These are phyloP conservation scores for Umimayanthus kanabou DNA, from an alignment of 92 coral and sea anemone genomes.

Conservation along the genomic window DNA sequence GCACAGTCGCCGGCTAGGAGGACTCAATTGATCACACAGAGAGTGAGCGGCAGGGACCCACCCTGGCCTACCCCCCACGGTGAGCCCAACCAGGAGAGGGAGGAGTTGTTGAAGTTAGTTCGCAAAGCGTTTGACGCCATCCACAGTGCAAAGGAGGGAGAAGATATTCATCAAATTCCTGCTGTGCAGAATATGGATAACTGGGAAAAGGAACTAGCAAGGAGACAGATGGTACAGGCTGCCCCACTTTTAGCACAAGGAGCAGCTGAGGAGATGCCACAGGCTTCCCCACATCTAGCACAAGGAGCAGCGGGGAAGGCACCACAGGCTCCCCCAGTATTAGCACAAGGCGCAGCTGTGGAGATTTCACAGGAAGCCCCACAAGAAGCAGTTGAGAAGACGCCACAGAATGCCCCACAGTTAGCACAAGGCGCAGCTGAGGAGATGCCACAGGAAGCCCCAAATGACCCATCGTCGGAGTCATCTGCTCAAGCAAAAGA, in stretches of 20 bases:
- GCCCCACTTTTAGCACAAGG: not conserved
- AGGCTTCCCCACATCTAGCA: not conserved
- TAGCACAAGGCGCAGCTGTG: not conserved
- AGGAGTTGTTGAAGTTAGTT: not conserved
- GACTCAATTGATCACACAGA: not conserved
- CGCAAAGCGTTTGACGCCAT: constrained; percentile 1
- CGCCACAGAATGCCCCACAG: not conserved
- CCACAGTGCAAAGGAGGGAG: not conserved
- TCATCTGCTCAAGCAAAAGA: not conserved
- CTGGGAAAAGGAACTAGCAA: not conserved
- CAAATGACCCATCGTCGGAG: not conserved
- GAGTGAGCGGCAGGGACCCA: too few relatives aligned
- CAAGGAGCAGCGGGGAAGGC: not conserved
- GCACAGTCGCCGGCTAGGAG: not conserved
- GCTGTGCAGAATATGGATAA: constrained; percentile 20
- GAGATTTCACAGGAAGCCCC: not conserved
- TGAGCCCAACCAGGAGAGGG: not conserved
- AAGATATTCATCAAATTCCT: constrained; percentile 13
- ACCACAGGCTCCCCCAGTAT: not conserved
- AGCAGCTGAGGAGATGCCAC: not conserved
- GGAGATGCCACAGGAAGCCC: not conserved
- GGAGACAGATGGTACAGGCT: not conserved
- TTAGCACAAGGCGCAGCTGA: not conserved
- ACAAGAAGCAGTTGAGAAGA: not conserved
- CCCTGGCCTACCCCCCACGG: not conserved